These are phyloP conservation scores for Antheraea mylitta DNA, from an alignment of 1,140 invertebrate genomes.

Conservation along the genomic window DNA sequence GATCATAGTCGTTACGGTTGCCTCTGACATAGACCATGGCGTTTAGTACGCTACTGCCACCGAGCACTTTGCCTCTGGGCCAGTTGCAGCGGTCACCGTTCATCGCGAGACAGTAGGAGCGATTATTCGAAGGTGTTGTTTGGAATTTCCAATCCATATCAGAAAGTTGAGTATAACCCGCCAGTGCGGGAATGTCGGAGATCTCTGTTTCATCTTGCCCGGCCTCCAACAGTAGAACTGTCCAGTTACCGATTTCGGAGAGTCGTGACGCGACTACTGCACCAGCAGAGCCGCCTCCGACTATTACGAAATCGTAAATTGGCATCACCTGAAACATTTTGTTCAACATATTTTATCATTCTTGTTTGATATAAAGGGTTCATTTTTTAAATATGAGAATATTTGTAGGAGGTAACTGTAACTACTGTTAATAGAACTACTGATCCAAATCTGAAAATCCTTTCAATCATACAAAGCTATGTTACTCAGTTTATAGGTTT, in stretches of 20 bases:
- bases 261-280: constrained; percentile 94
- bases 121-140: constrained; percentile 88
- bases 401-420: too few species aligned
- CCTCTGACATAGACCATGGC: constrained; percentile 97
- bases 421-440: too few species aligned
- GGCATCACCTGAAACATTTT: constrained; percentile 80
- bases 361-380: too few species aligned
- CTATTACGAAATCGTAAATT: constrained; percentile 90
- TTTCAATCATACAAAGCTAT: too few species aligned
- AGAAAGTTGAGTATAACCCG: constrained; percentile 87
- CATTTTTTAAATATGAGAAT: too few species aligned
- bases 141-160: constrained; percentile 96
- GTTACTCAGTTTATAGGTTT: too few species aligned
- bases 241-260: constrained; percentile 89
- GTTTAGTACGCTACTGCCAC: constrained; percentile 96
- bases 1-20: constrained; percentile 94
- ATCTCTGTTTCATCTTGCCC: constrained; percentile 91
- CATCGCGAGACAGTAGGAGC: constrained; percentile 90
- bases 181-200: constrained; percentile 87
- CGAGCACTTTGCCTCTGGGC: constrained; percentile 93
- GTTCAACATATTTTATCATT: background rate
- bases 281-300: constrained; percentile 96
- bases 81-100: constrained; percentile 91
- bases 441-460: too few species aligned
- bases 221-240: constrained; percentile 90